Percentiles rank a stretch among this genome's conserved stretches.
Conservation (phyloP, 2,888 invertebrate species). For the Mythimna ferrago region DNA sequence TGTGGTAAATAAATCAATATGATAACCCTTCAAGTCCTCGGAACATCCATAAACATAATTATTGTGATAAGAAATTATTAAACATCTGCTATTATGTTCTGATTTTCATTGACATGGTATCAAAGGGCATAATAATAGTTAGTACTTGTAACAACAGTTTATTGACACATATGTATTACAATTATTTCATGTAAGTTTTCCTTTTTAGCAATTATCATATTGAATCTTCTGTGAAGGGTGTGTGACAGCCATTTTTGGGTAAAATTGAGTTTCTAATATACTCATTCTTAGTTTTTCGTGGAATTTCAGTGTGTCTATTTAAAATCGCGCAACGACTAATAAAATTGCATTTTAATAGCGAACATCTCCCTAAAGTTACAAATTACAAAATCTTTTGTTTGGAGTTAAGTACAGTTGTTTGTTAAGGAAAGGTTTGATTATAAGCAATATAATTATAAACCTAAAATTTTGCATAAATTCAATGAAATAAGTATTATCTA, state of each 20-base stretch:
- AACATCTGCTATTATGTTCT: conserved; percentile 31
- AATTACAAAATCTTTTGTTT: no score
- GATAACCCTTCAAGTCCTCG: conserved; percentile 48
- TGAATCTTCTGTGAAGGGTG: no score
- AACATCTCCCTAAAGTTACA: no score
- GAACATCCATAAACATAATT: conserved; percentile 36
- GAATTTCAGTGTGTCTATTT: no score
- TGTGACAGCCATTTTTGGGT: no score
- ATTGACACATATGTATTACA: not conserved
- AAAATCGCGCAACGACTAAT: no score
- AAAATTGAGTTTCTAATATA: no score
- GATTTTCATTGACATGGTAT: conserved; percentile 42
- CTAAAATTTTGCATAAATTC: not conserved
- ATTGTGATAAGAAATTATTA: conserved; percentile 47
- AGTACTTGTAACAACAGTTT: conserved; percentile 3
- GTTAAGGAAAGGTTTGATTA: no score
- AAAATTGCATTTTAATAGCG: no score
- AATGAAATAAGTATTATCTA: not conserved
- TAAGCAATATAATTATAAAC: not conserved
- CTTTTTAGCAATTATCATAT: not conserved
- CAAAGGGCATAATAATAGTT: conserved; percentile 38
- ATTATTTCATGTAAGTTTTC: not conserved
- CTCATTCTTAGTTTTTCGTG: no score
- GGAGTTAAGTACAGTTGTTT: no score
- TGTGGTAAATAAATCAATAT: conserved; percentile 37